A percentile compares a stretch with the other conserved stretches of the same genome.
Evolutionary conservation across 2,113 vertebrate genomes (phyloP).

Genomic region (Scopus umbretta): DNA sequence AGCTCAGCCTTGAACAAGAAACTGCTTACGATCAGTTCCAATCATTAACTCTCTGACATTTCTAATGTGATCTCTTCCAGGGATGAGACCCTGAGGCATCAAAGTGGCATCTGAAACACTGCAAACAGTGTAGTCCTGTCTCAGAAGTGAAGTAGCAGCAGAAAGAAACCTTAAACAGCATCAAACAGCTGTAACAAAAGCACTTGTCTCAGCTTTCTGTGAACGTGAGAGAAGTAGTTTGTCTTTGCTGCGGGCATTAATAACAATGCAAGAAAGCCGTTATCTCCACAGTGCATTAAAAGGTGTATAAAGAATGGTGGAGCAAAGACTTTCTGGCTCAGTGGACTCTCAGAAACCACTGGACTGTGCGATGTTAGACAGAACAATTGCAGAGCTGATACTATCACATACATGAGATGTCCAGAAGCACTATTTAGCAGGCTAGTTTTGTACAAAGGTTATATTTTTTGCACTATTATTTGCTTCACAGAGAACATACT

Average conservation of each 20-base stretch:
- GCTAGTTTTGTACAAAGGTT: background rate
- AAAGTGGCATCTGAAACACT: background rate
- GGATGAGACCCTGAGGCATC: background rate
- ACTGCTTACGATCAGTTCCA: background rate
- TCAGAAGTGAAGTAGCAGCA: background rate
- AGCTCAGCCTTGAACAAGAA: background rate
- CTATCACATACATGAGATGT: rapidly evolving
- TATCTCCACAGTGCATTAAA: background rate
- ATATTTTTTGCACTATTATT: background rate
- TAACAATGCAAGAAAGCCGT: background rate
- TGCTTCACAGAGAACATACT: background rate
- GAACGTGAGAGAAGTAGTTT: rapidly evolving
- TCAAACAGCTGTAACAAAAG: background rate
- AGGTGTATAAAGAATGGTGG: background rate
- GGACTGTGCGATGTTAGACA: background rate
- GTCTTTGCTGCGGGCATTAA: background rate
- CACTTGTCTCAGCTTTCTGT: background rate
- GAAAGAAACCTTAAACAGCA: background rate
- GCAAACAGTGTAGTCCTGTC: background rate
- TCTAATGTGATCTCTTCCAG: background rate
- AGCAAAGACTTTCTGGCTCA: background rate
- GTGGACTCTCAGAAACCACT: background rate
- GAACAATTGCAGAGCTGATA: background rate
- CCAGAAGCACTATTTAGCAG: background rate
- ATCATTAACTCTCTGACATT: background rate